phyloP scores from a whole-genome alignment of 2,888 invertebrate genomes.

The Plagodis pulveraria region DNA sequence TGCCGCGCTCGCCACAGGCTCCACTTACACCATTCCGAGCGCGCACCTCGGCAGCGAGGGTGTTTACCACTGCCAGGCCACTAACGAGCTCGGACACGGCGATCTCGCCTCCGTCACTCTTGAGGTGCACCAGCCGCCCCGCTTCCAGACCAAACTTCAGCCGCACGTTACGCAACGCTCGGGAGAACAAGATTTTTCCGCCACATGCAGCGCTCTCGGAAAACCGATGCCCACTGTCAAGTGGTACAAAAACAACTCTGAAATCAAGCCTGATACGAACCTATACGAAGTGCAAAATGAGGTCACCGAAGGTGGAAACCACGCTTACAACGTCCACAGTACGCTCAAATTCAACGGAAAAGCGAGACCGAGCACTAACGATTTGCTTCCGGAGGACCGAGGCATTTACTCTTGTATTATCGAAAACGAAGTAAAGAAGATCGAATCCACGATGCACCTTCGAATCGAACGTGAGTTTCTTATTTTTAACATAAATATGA shows the following conservation, averaged over 20 bases:
- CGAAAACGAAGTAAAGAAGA: conserved; percentile 94
- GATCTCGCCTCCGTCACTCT: conserved; percentile 93
- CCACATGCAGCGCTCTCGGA: conserved; percentile 94
- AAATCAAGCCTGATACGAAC: conserved; percentile 90
- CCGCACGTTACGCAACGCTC: conserved; percentile 92
- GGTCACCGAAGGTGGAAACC: conserved; percentile 90
- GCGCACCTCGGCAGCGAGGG: conserved; percentile 95
- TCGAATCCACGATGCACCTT: conserved; percentile 95
- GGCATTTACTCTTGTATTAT: conserved; percentile 95
- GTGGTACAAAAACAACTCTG: conserved; percentile 94
- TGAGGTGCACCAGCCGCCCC: conserved; percentile 95
- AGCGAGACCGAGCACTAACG: conserved; percentile 90
- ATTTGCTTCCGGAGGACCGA: conserved; percentile 92
- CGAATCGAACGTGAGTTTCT: conserved; percentile 92
- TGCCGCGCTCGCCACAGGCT: conserved; percentile 90
- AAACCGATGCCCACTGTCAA: conserved; percentile 93
- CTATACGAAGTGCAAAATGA: conserved; percentile 93
- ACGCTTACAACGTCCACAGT: conserved; percentile 93
- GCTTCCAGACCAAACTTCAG: conserved; percentile 92
- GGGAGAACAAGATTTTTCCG: conserved; percentile 91
- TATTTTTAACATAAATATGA: background rate
- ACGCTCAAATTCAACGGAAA: conserved; percentile 92
- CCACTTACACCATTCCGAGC: conserved; percentile 93
- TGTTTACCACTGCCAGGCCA: conserved; percentile 95
- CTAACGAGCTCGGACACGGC: conserved; percentile 94